Conservation (phyloP, 2,797 vertebrate species). For the Myioborus melanocephalus region DNA sequence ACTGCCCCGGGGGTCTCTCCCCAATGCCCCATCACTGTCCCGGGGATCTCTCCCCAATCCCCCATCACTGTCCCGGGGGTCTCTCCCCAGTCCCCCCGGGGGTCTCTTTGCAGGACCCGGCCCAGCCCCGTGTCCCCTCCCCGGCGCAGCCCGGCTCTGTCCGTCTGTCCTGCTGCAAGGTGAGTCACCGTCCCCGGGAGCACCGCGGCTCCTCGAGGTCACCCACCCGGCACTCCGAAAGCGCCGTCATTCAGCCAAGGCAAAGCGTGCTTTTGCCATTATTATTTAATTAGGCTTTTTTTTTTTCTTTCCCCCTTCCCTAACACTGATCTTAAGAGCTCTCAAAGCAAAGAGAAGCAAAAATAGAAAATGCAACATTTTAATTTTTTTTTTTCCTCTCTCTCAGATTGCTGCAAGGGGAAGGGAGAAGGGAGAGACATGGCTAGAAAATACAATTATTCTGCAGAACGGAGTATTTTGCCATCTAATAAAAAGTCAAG, state of each 20-base stretch:
- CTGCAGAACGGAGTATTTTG: conserved; percentile 43
- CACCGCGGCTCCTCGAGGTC: conserved; percentile 9
- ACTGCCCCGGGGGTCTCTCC: too few relatives aligned
- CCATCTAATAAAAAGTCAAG: conserved; percentile 17
- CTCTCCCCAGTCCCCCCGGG: neutral
- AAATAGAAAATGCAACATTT: neutral
- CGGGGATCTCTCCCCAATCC: neutral
- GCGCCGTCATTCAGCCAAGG: conserved; percentile 16
- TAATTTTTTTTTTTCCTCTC: neutral
- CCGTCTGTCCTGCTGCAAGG: conserved; percentile 49
- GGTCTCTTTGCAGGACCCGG: too few relatives aligned
- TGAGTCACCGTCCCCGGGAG: neutral
- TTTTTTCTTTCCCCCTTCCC: neutral
- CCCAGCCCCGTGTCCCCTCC: neutral
- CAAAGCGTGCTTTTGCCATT: neutral
- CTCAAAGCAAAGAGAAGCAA: neutral
- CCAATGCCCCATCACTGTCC: neutral
- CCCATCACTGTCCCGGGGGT: neutral
- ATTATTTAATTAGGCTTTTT: neutral
- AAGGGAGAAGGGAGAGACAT: neutral
- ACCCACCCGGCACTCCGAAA: conserved; percentile 22
- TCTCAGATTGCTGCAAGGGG: neutral
- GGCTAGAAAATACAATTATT: neutral
- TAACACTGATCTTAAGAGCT: neutral
- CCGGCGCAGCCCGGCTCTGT: neutral